These are phyloP conservation scores for Lophura swinhoii DNA, from an alignment of 2,797 vertebrate species.

Conservation along the genomic window DNA sequence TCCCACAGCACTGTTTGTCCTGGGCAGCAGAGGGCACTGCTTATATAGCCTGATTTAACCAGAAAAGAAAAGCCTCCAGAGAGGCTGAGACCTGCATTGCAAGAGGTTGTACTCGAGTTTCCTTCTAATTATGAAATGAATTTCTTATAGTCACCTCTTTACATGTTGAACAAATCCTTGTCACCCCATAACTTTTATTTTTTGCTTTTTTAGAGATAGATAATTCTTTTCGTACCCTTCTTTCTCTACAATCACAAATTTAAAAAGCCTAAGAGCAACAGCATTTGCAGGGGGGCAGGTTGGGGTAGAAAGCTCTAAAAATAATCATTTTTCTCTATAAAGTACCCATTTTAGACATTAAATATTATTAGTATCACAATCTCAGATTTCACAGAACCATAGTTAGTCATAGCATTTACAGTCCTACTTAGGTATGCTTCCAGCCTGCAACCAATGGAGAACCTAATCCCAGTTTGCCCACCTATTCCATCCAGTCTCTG, in stretches of 20 bases:
- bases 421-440: background rate
- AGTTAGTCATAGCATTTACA: background rate
- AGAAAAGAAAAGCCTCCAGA: background rate
- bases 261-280: background rate
- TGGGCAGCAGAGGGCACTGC: slow-evolving; percentile 57
- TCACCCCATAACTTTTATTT: background rate
- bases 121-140: background rate
- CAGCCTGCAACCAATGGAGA: background rate
- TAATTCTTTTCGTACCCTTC: background rate
- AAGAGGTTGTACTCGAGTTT: background rate
- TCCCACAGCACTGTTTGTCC: background rate
- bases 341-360: background rate
- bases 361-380: background rate
- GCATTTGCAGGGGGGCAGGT: background rate
- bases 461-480: background rate
- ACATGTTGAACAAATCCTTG: background rate
- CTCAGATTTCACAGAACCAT: background rate
- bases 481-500: background rate
- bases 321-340: background rate
- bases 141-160: background rate
- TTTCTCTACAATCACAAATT: background rate
- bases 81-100: background rate
- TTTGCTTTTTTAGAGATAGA: background rate
- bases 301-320: background rate
- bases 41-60: background rate